Base-by-base conservation (phyloP, 2,888 invertebrate species). In the Ditylenchus weischeri region DNA sequence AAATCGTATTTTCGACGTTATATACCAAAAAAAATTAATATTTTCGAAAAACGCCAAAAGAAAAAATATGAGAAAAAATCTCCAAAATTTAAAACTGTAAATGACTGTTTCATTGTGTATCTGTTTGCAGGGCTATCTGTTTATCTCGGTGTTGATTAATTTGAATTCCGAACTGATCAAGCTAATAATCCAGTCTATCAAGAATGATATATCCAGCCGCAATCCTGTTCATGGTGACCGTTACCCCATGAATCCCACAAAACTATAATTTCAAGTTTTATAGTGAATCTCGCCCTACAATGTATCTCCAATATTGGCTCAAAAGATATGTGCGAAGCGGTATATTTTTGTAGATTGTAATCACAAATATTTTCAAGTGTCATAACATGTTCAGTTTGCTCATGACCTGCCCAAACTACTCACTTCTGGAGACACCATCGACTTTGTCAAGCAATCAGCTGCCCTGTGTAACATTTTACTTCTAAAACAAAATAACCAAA, bases 301-400 rank as follows among this genome's bases (percentile, higher is more conserved):
- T 99, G 98, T 86, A 96, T 99, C 83, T 96, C 98, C 64, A 99
- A 99, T 85, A 96, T 99, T 85, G 98, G 98, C 68, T 94, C 93
- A 84, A 90, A 92, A 83, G 98, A 99, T 84, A 99, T 99, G 98
- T 96, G 95, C n/a, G 96, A 98, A 85, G 94, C 94, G 58, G 43
- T 43, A 43, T 43, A 8, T 43, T 6, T 15, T 13, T 13, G 5
- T 15, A 43, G 15, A 43, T 43, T 43, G 8, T 15, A 6, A 43
- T 10, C 8, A 43, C 3, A 43, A 43, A 15, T 43, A 43, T 15
- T 43, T 15, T 43, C 8, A 29, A 29, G 5, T 29, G 5, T 29
- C 5, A 29, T n/a, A n/a, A n/a, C n/a, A n/a, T n/a, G n/a, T 43
- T 43, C 15, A 43, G 43, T 95, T 98, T 86, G 92, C 93, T 65